These are phyloP conservation scores for Macropis europaea DNA, from an alignment of 2,888 invertebrate species.

Conservation along the genomic window DNA sequence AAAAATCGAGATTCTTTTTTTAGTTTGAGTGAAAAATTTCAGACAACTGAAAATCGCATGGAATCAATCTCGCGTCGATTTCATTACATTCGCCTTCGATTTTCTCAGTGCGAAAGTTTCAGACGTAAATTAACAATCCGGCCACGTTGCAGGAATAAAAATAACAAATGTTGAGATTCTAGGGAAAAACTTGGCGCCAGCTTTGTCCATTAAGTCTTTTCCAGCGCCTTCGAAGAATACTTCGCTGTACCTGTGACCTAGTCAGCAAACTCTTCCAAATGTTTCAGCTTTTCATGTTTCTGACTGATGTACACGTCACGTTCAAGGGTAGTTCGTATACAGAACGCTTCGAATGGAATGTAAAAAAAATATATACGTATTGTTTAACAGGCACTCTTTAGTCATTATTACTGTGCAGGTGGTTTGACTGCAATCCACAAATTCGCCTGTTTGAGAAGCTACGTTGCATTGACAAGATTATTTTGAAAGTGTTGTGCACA, in stretches of 20 bases:
- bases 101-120: constrained; percentile 6
- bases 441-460: too few relatives aligned
- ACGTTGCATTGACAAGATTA: too few relatives aligned
- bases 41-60: background rate
- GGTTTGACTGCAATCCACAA: too few relatives aligned
- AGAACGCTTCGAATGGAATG: too few relatives aligned
- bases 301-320: constrained; percentile 26
- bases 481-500: too few relatives aligned
- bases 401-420: too few relatives aligned
- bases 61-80: constrained; percentile 10
- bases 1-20: too few relatives aligned
- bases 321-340: constrained; percentile 43
- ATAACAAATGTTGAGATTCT: constrained; percentile 34
- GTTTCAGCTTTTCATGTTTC: constrained; percentile 28
- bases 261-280: constrained; percentile 43
- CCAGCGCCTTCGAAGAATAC: constrained; percentile 46
- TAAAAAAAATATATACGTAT: too few relatives aligned
- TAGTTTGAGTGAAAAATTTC: too few relatives aligned
- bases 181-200: constrained; percentile 55
- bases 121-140: constrained; percentile 53
- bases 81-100: constrained; percentile 14
- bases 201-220: constrained; percentile 60
- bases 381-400: too few relatives aligned
- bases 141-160: constrained; percentile 37
- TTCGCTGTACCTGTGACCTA: constrained; percentile 49